phyloP scores from a whole-genome alignment of 2,888 invertebrate species.

The Candidula unifasciata region DNA sequence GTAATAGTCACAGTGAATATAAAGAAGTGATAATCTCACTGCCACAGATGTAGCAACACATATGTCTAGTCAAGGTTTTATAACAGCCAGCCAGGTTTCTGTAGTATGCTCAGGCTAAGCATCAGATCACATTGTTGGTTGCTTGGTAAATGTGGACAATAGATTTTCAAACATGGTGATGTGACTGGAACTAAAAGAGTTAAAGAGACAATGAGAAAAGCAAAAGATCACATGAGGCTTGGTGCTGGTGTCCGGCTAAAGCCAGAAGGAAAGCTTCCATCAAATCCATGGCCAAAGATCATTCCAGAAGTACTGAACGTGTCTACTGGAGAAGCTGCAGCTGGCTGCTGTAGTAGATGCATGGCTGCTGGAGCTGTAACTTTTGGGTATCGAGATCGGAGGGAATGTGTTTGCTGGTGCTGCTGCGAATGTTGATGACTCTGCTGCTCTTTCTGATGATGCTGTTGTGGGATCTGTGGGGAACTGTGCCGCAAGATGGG shows the following conservation, averaged over 20 bases:
- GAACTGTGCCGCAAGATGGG: constrained; percentile 59
- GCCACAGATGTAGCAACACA: too few species aligned
- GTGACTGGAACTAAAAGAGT: too few species aligned
- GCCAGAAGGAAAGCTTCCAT: constrained; percentile 42
- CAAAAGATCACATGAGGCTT: constrained; percentile 7
- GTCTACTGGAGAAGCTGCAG: background rate
- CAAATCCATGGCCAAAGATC: constrained; percentile 28
- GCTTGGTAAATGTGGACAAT: too few species aligned
- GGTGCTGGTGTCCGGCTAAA: constrained; percentile 49
- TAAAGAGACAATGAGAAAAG: background rate
- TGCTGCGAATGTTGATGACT: constrained; percentile 2
- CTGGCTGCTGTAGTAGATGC: background rate
- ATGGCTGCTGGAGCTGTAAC: background rate
- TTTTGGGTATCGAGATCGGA: background rate
- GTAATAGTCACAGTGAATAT: too few species aligned
- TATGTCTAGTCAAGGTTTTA: too few species aligned
- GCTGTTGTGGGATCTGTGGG: constrained; percentile 22
- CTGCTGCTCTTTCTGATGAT: constrained; percentile 4
- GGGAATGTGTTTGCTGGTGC: constrained; percentile 32
- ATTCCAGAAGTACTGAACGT: constrained; percentile 22
- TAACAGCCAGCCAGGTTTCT: too few species aligned
- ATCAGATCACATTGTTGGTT: too few species aligned
- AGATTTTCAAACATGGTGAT: too few species aligned
- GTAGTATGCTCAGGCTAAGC: too few species aligned
- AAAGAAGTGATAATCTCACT: too few species aligned